A percentile compares a stretch with the other conserved stretches of the same genome.
These are phyloP conservation scores for Galbula dea DNA, from an alignment of 2,113 vertebrate genomes.

Conservation along the genomic window DNA sequence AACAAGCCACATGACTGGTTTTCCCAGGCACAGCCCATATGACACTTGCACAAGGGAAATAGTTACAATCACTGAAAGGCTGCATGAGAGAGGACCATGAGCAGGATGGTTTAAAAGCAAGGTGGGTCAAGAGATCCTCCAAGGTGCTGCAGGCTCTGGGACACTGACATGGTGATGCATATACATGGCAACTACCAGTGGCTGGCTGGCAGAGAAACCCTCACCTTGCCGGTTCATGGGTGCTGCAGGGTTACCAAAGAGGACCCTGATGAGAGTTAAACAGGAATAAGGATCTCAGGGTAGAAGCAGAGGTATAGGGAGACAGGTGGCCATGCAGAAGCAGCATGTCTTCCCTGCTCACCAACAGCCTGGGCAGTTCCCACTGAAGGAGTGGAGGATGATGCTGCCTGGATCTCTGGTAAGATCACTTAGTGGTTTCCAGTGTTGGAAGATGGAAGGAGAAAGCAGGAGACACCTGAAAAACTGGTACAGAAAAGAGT, in stretches of 20 bases:
- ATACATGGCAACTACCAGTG: rapidly evolving
- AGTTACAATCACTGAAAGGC: neutral
- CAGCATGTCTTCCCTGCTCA: neutral
- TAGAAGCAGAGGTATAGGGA: neutral
- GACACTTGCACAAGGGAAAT: neutral
- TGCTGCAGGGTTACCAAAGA: neutral
- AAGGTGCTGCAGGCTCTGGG: neutral
- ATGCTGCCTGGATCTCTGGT: neutral
- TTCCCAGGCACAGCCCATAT: conserved; percentile 18
- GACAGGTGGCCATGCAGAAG: rapidly evolving
- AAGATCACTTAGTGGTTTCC: neutral
- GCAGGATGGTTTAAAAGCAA: neutral
- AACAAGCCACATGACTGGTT: neutral
- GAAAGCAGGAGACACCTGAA: neutral
- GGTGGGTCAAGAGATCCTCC: rapidly evolving
- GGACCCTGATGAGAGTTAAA: neutral
- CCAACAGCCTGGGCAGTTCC: neutral
- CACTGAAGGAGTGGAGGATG: neutral
- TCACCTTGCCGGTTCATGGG: neutral
- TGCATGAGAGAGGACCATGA: neutral
- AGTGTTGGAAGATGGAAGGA: neutral
- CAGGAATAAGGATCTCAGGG: neutral
- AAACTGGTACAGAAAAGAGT: neutral
- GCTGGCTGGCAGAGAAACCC: rapidly evolving
- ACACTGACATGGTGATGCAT: rapidly evolving